Conservation (phyloP, 1,140 invertebrate genomes). For the Dendroctonus ponderosae region DNA sequence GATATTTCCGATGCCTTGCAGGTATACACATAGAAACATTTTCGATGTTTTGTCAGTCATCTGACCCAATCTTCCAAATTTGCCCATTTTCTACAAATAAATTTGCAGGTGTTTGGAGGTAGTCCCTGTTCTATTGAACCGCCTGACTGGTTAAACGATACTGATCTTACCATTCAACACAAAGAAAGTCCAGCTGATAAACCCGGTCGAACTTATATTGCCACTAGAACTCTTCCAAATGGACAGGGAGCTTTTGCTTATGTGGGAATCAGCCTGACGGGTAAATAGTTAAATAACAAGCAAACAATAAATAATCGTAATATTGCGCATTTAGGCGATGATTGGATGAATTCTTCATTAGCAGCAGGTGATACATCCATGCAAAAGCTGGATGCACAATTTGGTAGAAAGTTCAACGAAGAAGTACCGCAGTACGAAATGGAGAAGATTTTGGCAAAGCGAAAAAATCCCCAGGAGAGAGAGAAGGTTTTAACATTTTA, state of each 20-base stretch:
- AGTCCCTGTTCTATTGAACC: constrained; percentile 35
- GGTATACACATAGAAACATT: constrained; percentile 13
- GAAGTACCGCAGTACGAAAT: constrained; percentile 45
- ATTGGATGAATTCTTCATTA: constrained; percentile 21
- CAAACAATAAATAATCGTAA: neutral
- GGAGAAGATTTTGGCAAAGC: constrained; percentile 45
- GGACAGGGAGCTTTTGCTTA: constrained; percentile 52
- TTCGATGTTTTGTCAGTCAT: neutral
- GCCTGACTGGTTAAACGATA: constrained; percentile 44
- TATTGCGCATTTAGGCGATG: constrained; percentile 16
- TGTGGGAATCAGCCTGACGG: constrained; percentile 40
- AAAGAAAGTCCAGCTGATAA: constrained; percentile 36
- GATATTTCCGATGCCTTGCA: constrained; percentile 44
- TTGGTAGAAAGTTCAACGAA: constrained; percentile 41
- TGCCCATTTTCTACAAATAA: neutral
- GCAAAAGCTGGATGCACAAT: constrained; percentile 37
- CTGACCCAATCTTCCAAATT: neutral
- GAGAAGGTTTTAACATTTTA: constrained; percentile 48
- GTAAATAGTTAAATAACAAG: constrained; percentile 22
- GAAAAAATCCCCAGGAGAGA: constrained; percentile 46
- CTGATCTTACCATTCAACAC: constrained; percentile 37
- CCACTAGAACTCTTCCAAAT: constrained; percentile 48
- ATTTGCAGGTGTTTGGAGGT: constrained; percentile 27
- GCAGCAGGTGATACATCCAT: constrained; percentile 23
- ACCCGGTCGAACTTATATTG: constrained; percentile 49